Percentiles rank a stretch among this genome's conserved stretches.
Evolutionary conservation across 2,797 vertebrate genomes (phyloP).

Genomic region (Acanthopagrus latus): DNA sequence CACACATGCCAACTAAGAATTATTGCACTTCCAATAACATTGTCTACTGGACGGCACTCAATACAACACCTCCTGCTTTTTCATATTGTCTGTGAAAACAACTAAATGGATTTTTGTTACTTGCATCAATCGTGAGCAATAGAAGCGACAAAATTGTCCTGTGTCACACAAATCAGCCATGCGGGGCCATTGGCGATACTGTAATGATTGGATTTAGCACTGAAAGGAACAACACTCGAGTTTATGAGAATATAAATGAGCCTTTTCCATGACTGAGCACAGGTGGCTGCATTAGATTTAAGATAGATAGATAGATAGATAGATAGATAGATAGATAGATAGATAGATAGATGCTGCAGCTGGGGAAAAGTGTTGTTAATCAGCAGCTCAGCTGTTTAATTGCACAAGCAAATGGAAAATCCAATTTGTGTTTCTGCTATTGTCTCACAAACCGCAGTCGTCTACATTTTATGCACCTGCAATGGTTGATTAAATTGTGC

Average conservation of each 20-base stretch:
- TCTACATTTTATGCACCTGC: conserved; percentile 69
- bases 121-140: conserved; percentile 39
- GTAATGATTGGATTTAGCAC: conserved; percentile 48
- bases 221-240: conserved; percentile 20
- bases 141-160: conserved; percentile 29
- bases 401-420: conserved; percentile 65
- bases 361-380: conserved; percentile 63
- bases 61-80: conserved; percentile 25
- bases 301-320: not conserved
- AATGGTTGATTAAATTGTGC: conserved; percentile 71
- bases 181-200: conserved; percentile 20
- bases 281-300: conserved; percentile 35
- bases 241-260: conserved; percentile 30
- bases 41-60: conserved; percentile 9
- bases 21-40: conserved; percentile 48
- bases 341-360: conserved; percentile 27
- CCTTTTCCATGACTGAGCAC: conserved; percentile 22
- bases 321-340: not conserved
- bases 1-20: conserved; percentile 28
- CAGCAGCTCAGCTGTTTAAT: conserved; percentile 73
- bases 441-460: conserved; percentile 58
- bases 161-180: conserved; percentile 33
- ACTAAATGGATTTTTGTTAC: conserved; percentile 43
- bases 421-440: conserved; percentile 68
- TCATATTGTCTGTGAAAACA: conserved; percentile 35